phyloP scores from a whole-genome alignment of 2,888 invertebrate genomes.

The Ormyrus nitidulus region DNA sequence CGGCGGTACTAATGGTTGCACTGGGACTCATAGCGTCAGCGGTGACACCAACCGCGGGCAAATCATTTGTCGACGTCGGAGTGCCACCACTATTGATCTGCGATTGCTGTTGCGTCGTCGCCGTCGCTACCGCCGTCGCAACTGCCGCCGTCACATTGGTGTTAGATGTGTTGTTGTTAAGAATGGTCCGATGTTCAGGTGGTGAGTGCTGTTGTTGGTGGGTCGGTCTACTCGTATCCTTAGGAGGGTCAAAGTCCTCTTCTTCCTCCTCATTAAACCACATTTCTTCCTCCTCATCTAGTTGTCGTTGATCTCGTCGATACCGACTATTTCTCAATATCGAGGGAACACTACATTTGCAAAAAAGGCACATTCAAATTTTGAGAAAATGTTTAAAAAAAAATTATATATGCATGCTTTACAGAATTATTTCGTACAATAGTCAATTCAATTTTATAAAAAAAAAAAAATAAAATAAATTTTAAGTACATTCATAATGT shows the following conservation, averaged over 20 bases:
- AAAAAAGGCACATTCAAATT: too few species aligned
- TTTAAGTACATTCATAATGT: background rate
- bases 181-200: conserved; percentile 40
- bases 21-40: conserved; percentile 58
- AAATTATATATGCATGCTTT: background rate
- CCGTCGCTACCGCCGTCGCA: conserved; percentile 6
- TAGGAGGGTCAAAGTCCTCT: conserved; percentile 78
- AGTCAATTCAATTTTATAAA: too few species aligned
- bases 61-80: conserved; percentile 67
- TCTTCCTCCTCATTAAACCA: conserved; percentile 99
- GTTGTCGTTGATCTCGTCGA: conserved; percentile 92
- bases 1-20: conserved; percentile 70
- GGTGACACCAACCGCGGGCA: conserved; percentile 53
- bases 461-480: background rate
- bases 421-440: background rate
- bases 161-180: conserved; percentile 73
- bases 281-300: conserved; percentile 98
- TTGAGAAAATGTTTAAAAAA: conserved; percentile 7
- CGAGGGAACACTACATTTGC: conserved; percentile 82
- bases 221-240: conserved; percentile 46
- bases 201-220: conserved; percentile 48
- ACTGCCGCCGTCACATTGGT: conserved; percentile 73
- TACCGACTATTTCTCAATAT: conserved; percentile 88
- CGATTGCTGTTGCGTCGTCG: conserved; percentile 66
- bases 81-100: conserved; percentile 68